Conservation (phyloP, 2,888 invertebrate species). For the Brachynemurus nebulosus region DNA sequence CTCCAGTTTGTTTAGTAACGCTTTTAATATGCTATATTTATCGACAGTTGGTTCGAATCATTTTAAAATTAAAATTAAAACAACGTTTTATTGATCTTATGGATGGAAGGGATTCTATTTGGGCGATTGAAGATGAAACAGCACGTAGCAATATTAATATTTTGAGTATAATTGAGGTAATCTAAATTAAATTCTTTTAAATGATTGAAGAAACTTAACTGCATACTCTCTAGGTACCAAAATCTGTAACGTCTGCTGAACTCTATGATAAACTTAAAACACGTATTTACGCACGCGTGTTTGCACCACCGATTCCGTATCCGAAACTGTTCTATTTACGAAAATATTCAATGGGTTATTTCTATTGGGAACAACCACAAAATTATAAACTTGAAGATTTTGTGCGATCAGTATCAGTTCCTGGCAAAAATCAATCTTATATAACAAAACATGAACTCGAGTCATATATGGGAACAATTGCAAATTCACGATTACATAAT, state of each 20-base stretch:
- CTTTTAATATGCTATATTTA: too few relatives aligned
- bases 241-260: constrained; percentile 13
- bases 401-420: constrained; percentile 23
- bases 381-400: constrained; percentile 31
- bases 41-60: too few relatives aligned
- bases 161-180: too few relatives aligned
- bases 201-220: too few relatives aligned
- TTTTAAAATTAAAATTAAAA: too few relatives aligned
- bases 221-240: not conserved
- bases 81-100: too few relatives aligned
- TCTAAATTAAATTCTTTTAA: too few relatives aligned
- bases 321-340: constrained; percentile 34
- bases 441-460: constrained; percentile 28
- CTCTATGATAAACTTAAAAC: constrained; percentile 17
- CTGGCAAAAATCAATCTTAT: constrained; percentile 21
- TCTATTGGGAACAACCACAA: constrained; percentile 34
- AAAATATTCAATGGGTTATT: constrained; percentile 35
- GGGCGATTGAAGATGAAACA: too few relatives aligned
- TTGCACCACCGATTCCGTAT: constrained; percentile 16
- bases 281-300: constrained; percentile 14
- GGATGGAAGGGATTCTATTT: too few relatives aligned
- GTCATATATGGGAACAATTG: constrained; percentile 29
- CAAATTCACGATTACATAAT: constrained; percentile 33
- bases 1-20: too few relatives aligned
- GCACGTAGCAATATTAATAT: too few relatives aligned